Evolutionary conservation across 2,888 invertebrate species (phyloP).

Genomic region (Euproctis similis): DNA sequence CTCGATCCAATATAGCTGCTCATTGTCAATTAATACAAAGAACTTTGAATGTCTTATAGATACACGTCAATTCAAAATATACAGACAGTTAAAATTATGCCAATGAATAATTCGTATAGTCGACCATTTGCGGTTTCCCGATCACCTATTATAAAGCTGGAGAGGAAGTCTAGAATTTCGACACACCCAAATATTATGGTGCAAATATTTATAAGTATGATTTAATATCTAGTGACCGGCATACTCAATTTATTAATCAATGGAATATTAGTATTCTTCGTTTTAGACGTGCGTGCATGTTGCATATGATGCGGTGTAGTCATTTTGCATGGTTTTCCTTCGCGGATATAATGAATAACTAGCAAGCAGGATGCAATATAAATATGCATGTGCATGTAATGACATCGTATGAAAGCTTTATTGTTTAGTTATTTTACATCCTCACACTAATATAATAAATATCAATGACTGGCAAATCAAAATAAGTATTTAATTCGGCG

Average conservation of each 20-base stretch:
- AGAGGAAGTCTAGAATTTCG: constrained; percentile 21
- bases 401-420: no score
- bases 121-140: constrained; percentile 13
- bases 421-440: no score
- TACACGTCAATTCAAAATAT: no score
- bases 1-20: not conserved
- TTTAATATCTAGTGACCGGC: constrained; percentile 11
- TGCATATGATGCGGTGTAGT: constrained; percentile 4
- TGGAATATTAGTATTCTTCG: constrained; percentile 13
- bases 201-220: constrained; percentile 13
- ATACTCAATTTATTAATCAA: constrained; percentile 18
- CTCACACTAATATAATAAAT: no score
- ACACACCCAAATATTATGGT: constrained; percentile 18
- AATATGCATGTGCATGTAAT: no score
- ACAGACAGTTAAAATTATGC: constrained; percentile 20
- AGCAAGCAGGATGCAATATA: no score
- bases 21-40: no score
- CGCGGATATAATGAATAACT: no score
- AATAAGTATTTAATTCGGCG: no score
- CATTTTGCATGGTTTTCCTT: constrained; percentile 5
- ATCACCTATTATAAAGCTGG: constrained; percentile 11
- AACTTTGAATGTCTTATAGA: no score
- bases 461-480: no score
- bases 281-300: constrained; percentile 5
- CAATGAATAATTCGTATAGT: constrained; percentile 17